Evolutionary conservation across 2,797 vertebrate genomes (phyloP).

Genomic region (Chelon auratus): DNA sequence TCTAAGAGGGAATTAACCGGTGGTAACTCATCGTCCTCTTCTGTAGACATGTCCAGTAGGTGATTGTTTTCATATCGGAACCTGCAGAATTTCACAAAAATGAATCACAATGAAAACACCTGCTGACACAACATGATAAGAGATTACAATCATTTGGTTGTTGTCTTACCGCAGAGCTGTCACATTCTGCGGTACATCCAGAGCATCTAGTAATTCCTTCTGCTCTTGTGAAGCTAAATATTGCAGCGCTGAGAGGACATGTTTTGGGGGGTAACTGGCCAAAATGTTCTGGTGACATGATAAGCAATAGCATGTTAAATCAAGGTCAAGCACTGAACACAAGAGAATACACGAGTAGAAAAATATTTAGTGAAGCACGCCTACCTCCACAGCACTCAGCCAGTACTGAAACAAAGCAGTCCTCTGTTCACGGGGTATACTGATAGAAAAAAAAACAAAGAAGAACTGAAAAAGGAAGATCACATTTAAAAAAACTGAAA

Average conservation of each 20-base stretch:
- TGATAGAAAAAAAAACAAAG: conserved; percentile 36
- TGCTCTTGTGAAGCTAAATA: conserved; percentile 81
- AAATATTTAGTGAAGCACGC: conserved; percentile 19
- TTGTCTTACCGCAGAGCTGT: conserved; percentile 76
- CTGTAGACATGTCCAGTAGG: conserved; percentile 77
- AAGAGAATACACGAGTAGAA: not conserved
- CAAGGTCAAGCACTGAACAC: not conserved
- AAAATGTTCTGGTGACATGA: conserved; percentile 76
- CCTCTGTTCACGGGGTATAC: conserved; percentile 77
- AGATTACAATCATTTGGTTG: not conserved
- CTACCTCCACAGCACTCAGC: conserved; percentile 81
- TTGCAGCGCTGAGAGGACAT: conserved; percentile 82
- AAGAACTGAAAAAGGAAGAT: not conserved
- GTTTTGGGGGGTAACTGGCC: conserved; percentile 80
- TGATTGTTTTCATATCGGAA: conserved; percentile 79
- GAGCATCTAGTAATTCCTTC: conserved; percentile 68
- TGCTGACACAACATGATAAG: not conserved
- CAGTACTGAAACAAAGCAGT: conserved; percentile 79
- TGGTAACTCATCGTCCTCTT: conserved; percentile 75
- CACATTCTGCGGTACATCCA: conserved; percentile 79
- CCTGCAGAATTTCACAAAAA: conserved; percentile 60
- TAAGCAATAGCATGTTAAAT: conserved; percentile 18
- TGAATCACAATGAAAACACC: not conserved
- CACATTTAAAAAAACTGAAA: not conserved
- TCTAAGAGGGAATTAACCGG: conserved; percentile 82